A percentile compares a stretch with the other conserved stretches of the same genome.
These are phyloP conservation scores for Macrophya annulata DNA, from an alignment of 2,888 invertebrate species.

Conservation along the genomic window DNA sequence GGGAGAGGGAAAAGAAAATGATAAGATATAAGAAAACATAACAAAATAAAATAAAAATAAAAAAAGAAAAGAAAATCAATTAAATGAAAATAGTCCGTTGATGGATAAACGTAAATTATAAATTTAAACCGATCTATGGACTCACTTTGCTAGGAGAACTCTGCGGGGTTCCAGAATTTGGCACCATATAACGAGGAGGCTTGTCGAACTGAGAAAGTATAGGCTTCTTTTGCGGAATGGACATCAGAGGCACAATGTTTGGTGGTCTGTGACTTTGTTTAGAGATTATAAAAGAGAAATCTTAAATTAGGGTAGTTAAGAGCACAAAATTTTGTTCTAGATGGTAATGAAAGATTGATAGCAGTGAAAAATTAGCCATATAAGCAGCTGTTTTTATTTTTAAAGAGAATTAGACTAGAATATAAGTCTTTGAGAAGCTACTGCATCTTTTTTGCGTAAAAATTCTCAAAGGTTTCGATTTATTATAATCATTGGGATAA, in stretches of 20 bases:
- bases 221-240: constrained; percentile 37
- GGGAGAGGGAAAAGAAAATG: neutral
- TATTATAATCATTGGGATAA: too few relatives aligned
- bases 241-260: constrained; percentile 25
- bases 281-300: neutral
- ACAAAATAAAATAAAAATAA: neutral
- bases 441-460: too few relatives aligned
- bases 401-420: neutral
- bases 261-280: neutral
- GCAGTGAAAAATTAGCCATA: neutral
- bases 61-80: neutral
- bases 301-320: neutral
- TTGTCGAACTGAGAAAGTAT: constrained; percentile 38
- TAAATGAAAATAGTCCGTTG: too few relatives aligned
- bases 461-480: too few relatives aligned
- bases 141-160: constrained; percentile 54
- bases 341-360: neutral
- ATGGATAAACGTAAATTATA: neutral
- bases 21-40: neutral
- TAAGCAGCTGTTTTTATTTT: neutral
- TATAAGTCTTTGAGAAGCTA: neutral
- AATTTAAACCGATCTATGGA: neutral
- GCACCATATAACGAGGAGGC: constrained; percentile 53
- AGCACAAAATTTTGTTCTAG: neutral
- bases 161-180: constrained; percentile 30